These are phyloP conservation scores for Pissodes strobi DNA, from an alignment of 1,140 invertebrate genomes.

Conservation along the genomic window DNA sequence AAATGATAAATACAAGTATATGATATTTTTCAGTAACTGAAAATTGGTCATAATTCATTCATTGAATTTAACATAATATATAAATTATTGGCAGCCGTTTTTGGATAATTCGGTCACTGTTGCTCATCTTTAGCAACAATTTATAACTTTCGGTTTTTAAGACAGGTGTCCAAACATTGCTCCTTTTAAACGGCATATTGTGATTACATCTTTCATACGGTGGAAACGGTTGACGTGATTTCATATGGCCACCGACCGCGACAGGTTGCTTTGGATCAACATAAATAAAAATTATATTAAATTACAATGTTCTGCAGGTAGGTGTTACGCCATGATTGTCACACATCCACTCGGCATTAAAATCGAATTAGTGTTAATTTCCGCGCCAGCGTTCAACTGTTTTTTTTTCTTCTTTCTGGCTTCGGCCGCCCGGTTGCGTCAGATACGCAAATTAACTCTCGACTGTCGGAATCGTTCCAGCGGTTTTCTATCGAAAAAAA, in stretches of 20 bases:
- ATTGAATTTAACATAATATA: too few relatives aligned
- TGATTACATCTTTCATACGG: not conserved
- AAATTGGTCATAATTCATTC: too few relatives aligned
- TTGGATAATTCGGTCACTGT: too few relatives aligned
- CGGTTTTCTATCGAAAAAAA: not conserved
- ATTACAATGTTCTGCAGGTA: slow-evolving; percentile 41
- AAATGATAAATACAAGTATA: too few relatives aligned
- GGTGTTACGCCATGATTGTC: slow-evolving; percentile 46
- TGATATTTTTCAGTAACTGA: too few relatives aligned
- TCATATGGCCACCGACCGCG: slow-evolving; percentile 16
- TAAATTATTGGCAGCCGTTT: too few relatives aligned
- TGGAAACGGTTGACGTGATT: slow-evolving; percentile 20
- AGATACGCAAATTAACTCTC: slow-evolving; percentile 35
- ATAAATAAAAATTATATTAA: slow-evolving; percentile 43
- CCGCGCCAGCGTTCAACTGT: slow-evolving; percentile 5
- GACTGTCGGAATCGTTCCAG: slow-evolving; percentile 2
- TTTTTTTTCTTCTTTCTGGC: slow-evolving; percentile 16
- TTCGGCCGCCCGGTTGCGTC: slow-evolving; percentile 28
- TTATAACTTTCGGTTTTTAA: too few relatives aligned
- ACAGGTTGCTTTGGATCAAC: slow-evolving; percentile 32
- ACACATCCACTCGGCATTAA: slow-evolving; percentile 40
- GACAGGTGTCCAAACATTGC: too few relatives aligned
- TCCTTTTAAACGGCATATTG: not conserved
- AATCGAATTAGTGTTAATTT: slow-evolving; percentile 45
- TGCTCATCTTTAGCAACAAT: too few relatives aligned